Conservation (phyloP, 1,140 invertebrate genomes). For the Drosophila oshimai region DNA sequence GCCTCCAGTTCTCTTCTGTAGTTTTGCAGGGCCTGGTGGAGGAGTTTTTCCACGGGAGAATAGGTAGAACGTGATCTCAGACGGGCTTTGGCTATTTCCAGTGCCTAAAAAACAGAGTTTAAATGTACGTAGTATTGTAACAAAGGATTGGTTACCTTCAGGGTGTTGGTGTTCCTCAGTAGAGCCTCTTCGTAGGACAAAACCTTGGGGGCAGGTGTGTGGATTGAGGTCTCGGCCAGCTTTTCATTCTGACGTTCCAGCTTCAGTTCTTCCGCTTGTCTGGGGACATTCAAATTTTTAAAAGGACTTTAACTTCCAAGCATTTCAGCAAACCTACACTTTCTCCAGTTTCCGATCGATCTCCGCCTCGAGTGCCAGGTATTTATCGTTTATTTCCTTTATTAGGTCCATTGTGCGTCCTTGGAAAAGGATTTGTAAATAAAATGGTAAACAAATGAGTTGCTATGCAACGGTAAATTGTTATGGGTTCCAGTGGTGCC, state of each 20-base stretch:
- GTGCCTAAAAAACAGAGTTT: slow-evolving; percentile 43
- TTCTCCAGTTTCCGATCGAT: slow-evolving; percentile 74
- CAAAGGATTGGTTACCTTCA: slow-evolving; percentile 55
- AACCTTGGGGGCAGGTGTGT: slow-evolving; percentile 37
- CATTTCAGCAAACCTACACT: slow-evolving; percentile 48
- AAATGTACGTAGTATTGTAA: too few species aligned
- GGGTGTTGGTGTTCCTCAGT: slow-evolving; percentile 62
- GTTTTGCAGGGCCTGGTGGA: slow-evolving; percentile 66
- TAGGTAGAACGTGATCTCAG: slow-evolving; percentile 74
- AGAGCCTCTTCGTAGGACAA: slow-evolving; percentile 75
- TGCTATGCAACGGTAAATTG: slow-evolving; percentile 42
- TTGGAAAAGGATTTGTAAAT: not conserved
- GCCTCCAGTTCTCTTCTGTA: slow-evolving; percentile 61
- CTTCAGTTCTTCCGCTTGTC: slow-evolving; percentile 67
- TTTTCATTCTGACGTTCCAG: slow-evolving; percentile 55
- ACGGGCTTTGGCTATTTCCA: slow-evolving; percentile 79
- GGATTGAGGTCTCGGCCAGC: slow-evolving; percentile 43
- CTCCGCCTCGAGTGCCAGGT: slow-evolving; percentile 69
- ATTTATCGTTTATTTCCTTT: slow-evolving; percentile 79
- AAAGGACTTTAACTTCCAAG: not conserved
- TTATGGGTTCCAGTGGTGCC: not conserved
- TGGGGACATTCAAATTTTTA: not conserved
- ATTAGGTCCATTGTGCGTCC: slow-evolving; percentile 68
- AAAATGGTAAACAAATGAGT: slow-evolving; percentile 25
- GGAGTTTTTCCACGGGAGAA: slow-evolving; percentile 73